Percentiles rank a stretch among this genome's conserved stretches.
These are phyloP conservation scores for Megastigmus dorsalis DNA, from an alignment of 2,888 invertebrate species.

Conservation along the genomic window DNA sequence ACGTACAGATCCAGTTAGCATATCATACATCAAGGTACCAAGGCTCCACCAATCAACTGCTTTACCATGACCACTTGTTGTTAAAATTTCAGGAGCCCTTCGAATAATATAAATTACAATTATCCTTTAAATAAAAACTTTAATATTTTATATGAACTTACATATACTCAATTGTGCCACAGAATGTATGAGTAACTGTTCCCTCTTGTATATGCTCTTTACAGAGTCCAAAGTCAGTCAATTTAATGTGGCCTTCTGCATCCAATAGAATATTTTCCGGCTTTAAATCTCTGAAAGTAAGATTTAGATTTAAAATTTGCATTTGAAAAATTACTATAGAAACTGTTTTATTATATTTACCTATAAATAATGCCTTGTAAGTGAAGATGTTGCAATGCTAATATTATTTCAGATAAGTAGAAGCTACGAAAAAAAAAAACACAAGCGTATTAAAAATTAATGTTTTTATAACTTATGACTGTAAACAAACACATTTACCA, in stretches of 20 bases:
- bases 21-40: constrained; percentile 98
- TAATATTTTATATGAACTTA: constrained; percentile 75
- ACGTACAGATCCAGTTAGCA: constrained; percentile 96
- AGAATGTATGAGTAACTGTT: constrained; percentile 97
- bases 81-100: constrained; percentile 99
- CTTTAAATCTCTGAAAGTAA: constrained; percentile 88
- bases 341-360: constrained; percentile 66
- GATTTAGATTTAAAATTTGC: neutral
- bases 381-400: constrained; percentile 84
- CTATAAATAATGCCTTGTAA: constrained; percentile 81
- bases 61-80: constrained; percentile 97
- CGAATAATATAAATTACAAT: neutral
- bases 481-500: constrained; percentile 72
- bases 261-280: constrained; percentile 98
- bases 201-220: constrained; percentile 81
- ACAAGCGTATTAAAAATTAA: neutral
- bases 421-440: constrained; percentile 71
- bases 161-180: constrained; percentile 99
- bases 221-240: constrained; percentile 72
- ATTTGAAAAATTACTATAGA: neutral
- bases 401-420: constrained; percentile 83
- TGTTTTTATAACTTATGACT: constrained; percentile 21
- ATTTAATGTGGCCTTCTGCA: constrained; percentile 88
- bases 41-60: constrained; percentile 99
- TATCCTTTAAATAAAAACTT: neutral